Evolutionary conservation across 2,113 vertebrate genomes (phyloP).

Genomic region (Antennarius striatus): DNA sequence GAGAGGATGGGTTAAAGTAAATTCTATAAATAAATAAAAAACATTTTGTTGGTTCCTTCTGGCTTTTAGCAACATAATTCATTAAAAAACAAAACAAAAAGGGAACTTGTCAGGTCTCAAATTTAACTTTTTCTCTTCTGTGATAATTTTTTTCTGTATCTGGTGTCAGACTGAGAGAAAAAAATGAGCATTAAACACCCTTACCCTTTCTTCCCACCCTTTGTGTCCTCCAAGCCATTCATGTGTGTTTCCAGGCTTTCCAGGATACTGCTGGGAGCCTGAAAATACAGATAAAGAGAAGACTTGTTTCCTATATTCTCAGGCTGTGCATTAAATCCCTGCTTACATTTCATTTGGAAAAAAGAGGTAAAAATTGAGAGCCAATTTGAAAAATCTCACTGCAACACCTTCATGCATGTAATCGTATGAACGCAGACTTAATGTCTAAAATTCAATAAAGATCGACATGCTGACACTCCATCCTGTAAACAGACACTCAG

Average conservation of each 20-base stretch:
- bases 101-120: neutral
- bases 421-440: neutral
- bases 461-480: conserved; percentile 59
- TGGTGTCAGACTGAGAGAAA: neutral
- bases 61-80: neutral
- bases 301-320: neutral
- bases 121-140: neutral
- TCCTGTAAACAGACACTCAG: conserved; percentile 69
- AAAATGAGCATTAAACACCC: neutral
- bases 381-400: conserved; percentile 21
- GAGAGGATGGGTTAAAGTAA: conserved; percentile 66
- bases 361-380: neutral
- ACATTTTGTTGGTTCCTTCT: neutral
- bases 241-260: conserved; percentile 98
- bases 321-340: neutral
- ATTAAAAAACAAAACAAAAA: conserved; percentile 13
- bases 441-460: conserved; percentile 15
- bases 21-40: conserved; percentile 19
- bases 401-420: conserved; percentile 24
- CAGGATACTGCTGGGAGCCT: conserved; percentile 99
- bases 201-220: conserved; percentile 86
- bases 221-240: conserved; percentile 91
- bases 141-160: neutral
- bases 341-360: neutral
- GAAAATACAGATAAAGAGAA: conserved; percentile 1